Evolutionary conservation across 2,797 vertebrate species (phyloP).

Genomic region (Arvicola amphibius): DNA sequence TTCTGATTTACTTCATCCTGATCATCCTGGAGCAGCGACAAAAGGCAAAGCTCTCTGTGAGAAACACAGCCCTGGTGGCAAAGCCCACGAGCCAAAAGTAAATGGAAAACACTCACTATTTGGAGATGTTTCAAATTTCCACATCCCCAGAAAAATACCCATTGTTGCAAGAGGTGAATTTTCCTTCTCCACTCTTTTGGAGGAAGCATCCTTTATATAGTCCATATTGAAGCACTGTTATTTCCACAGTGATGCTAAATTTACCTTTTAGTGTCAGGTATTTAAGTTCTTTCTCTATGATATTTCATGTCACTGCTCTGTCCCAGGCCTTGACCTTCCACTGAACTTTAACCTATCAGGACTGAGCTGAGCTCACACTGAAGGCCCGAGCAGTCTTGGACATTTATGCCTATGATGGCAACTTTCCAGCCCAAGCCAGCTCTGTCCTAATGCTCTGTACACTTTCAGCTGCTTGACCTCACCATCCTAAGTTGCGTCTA

Average conservation of each 20-base stretch:
- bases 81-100: constrained; percentile 84
- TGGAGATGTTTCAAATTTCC: constrained; percentile 85
- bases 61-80: constrained; percentile 57
- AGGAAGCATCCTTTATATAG: constrained; percentile 52
- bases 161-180: constrained; percentile 76
- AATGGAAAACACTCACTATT: constrained; percentile 82
- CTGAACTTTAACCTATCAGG: constrained; percentile 54
- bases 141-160: constrained; percentile 82
- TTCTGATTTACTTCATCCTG: constrained; percentile 87
- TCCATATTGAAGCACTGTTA: constrained; percentile 15
- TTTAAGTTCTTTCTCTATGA: constrained; percentile 44
- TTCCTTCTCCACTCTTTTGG: constrained; percentile 64
- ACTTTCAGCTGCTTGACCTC: constrained; percentile 61
- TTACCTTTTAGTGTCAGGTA: constrained; percentile 45
- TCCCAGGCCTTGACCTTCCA: neutral
- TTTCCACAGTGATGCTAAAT: constrained; percentile 44
- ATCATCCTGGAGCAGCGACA: constrained; percentile 87
- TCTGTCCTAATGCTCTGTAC: constrained; percentile 9
- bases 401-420: constrained; percentile 47
- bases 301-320: neutral
- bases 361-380: constrained; percentile 22
- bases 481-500: constrained; percentile 49
- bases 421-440: constrained; percentile 15
- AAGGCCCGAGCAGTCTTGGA: constrained; percentile 19
- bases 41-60: constrained; percentile 77